Base-by-base conservation (phyloP, 2,888 invertebrate genomes). In the Panopea generosa region DNA sequence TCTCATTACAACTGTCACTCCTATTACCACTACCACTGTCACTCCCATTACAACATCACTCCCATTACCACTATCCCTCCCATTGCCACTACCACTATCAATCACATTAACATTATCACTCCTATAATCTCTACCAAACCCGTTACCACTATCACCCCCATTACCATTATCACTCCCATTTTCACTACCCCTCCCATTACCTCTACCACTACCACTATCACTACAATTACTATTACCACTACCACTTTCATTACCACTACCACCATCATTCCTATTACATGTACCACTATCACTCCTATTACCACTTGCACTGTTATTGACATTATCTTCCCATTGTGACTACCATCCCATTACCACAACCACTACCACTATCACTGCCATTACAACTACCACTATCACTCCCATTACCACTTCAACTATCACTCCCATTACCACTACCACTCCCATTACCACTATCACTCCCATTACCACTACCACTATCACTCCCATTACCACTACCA, bases 381-480 rank as follows among this genome's bases (percentile, higher is more conserved):
- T 22, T 43, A 9, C 38, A 40, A 45, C 22, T 43, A 40, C 38
- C 59, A 59, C 16, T 4, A 56, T 18, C 56, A 59, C 45, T 43
- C 40, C 22, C 45, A 59, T 22, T 18, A 18, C n/a, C 24, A 59
- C n/a, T 18, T 20, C 26, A 22, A 45, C 22, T 43, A 45, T 20
- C 59, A 59, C 7, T 24, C 3, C 22, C 40, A 59, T 18, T 14
- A 59, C 24, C 43, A 22, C 16, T 3, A 43, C 45, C 45, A 27
- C 24, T n/a, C 6, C 43, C 40, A 2, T 43, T 14, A 3, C 52
- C 52, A 52, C 20, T 22, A 52, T 16, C 52, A 52, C 26, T 16
- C 4, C 26, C 22, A 52, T 16, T 22, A 52, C 52, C 26, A 24
- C 26, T 7, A 6, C 26, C 56, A 52, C 52, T 22, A 52, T 22